These are phyloP conservation scores for Chelonoidis abingdonii DNA, from an alignment of 2,113 vertebrate species.

Conservation along the genomic window DNA sequence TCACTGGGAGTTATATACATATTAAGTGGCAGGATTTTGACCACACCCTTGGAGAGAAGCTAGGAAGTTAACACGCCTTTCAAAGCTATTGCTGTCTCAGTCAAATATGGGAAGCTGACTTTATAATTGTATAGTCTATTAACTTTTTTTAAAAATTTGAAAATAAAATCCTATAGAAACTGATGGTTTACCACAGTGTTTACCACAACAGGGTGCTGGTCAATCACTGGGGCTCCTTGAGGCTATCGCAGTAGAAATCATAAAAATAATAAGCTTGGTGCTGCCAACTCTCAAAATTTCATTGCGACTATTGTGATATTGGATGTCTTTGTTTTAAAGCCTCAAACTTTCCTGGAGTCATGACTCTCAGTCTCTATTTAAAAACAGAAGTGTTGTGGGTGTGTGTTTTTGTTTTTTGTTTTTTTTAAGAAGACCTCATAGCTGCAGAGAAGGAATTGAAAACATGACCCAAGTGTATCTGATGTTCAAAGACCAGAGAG, in stretches of 20 bases:
- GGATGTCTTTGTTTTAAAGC: accelerated
- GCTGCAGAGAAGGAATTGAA: neutral
- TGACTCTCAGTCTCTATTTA: neutral
- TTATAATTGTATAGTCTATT: neutral
- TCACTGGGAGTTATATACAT: neutral
- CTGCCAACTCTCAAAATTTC: neutral
- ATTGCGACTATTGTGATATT: neutral
- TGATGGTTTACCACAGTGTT: neutral
- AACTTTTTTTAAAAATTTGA: too few species aligned
- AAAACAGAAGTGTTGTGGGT: neutral
- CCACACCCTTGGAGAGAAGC: neutral
- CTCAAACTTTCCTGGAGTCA: neutral
- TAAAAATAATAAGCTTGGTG: neutral
- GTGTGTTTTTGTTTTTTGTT: neutral
- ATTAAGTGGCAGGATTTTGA: neutral
- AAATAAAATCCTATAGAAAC: neutral
- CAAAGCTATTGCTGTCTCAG: neutral
- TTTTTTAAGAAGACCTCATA: neutral
- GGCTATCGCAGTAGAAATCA: neutral
- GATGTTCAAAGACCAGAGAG: accelerated
- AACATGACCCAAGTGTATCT: neutral
- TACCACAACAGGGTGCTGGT: neutral
- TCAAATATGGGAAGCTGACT: neutral
- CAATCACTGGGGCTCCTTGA: neutral
- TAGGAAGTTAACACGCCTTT: neutral